Conservation (phyloP, 2,113 vertebrate genomes). For the Telmatochromis sp. region DNA sequence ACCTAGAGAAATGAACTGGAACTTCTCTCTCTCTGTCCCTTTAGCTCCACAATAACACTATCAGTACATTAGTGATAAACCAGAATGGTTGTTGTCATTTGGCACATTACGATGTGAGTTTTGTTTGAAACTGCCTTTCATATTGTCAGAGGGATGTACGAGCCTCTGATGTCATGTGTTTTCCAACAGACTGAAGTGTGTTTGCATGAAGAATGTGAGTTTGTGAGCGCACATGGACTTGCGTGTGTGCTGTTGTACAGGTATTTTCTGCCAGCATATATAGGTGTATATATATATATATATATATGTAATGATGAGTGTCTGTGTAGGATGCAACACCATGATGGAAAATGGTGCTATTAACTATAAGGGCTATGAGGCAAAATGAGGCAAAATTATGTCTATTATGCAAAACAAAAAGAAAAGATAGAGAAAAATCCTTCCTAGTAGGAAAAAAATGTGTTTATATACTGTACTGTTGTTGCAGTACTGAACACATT, state of each 20-base stretch:
- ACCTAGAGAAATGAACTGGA: conserved; percentile 69
- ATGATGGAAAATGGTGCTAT: neutral
- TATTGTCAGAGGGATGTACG: conserved; percentile 5
- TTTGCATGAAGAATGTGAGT: conserved; percentile 8
- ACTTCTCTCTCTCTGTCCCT: conserved; percentile 28
- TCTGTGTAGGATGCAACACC: neutral
- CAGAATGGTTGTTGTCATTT: conserved; percentile 47
- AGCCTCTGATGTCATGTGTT: neutral
- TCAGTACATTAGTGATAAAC: conserved; percentile 51
- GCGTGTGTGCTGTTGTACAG: neutral
- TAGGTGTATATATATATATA: neutral
- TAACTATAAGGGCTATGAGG: neutral
- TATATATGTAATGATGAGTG: neutral
- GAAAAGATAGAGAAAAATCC: neutral
- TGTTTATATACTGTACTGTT: neutral
- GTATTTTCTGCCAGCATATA: neutral
- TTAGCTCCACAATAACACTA: conserved; percentile 46
- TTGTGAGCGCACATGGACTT: neutral
- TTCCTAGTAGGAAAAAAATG: neutral
- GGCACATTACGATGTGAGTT: conserved; percentile 36
- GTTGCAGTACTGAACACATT: neutral
- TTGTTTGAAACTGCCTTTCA: conserved; percentile 31
- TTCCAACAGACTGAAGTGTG: neutral
- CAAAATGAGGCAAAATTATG: neutral
- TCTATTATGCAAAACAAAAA: conserved; percentile 1